These are phyloP conservation scores for Grammomys dolichurus DNA, from an alignment of 2,113 vertebrate genomes.

Conservation along the genomic window DNA sequence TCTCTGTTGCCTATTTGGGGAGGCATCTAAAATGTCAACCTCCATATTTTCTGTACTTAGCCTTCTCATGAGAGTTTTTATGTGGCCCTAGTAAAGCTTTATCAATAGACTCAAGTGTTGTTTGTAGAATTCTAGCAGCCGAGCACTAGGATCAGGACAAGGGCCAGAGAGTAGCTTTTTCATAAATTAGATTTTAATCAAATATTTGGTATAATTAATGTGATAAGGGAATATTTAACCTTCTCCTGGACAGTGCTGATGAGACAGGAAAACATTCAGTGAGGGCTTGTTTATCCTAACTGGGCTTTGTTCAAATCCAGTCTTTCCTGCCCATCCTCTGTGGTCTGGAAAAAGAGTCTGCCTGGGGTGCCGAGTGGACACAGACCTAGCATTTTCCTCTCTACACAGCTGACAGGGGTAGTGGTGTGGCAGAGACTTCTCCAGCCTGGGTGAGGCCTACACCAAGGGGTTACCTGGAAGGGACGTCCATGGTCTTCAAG, in stretches of 20 bases:
- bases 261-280: neutral
- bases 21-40: slow-evolving; percentile 1
- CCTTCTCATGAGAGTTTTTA: neutral
- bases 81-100: slow-evolving; percentile 16
- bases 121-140: neutral
- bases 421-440: neutral
- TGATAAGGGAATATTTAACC: neutral
- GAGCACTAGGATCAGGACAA: neutral
- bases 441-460: neutral
- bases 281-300: neutral
- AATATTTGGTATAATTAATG: neutral
- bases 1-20: neutral
- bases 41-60: slow-evolving; percentile 22
- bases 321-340: neutral
- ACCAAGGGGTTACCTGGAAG: neutral
- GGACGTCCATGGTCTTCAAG: neutral
- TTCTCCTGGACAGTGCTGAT: neutral
- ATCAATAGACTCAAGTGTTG: neutral
- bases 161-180: slow-evolving; percentile 9
- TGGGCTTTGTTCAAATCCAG: neutral
- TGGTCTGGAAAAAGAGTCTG: neutral
- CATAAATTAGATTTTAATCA: slow-evolving; percentile 46
- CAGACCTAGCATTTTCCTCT: neutral
- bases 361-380: neutral
- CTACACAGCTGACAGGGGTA: neutral